Evolutionary conservation across 2,888 invertebrate species (phyloP), one percentile per base, ranked within the genome.

Genomic region (Cephus rjabovi): DNA sequence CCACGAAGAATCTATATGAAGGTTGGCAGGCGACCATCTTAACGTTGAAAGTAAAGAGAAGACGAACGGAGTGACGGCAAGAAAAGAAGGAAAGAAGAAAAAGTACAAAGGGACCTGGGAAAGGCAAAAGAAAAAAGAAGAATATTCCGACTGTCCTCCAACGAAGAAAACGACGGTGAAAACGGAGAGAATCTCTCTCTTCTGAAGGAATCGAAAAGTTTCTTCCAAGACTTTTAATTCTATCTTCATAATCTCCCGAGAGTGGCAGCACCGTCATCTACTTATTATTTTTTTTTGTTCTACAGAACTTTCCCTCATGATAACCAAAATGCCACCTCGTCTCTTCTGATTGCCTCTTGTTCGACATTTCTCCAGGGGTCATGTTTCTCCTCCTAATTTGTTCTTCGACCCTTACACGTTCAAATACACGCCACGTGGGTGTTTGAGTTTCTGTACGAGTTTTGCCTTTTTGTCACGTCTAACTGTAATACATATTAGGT

Each of bases 31-130:
- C 12, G 56, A 23, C 56, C 56, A 23, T 6, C 23, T 56, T 56
- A 23, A 56, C 23, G 56, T 56, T 56, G 2, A 56, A 56, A 56
- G 23, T 70, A 73, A 68, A 31, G 74, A 34, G 74, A 56, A 33
- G 40, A 68, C 70, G 75, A 74, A 74, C 68, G 40, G 73, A 35
- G 75, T 15, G 76, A 56, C 56, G 40, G n/a, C 31, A 73, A 73
- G 34, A 30, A 40, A 74, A 71, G 69, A 73, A 56, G 33, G 35
- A 70, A 77, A 31, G 40, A 75, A 34, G 23, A 35, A 37, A n/a
- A 4, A 69, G 15, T 11, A 30, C 15, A n/a, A 75, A 40, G 74
- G 73, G 77, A 31, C 40, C 73, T 33, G 34, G 37, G 40, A 75
- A 73, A 75, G 34, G 30, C 30, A 69, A 30, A 35, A 34, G 73